Evolutionary conservation across 2,797 vertebrate genomes (phyloP), one percentile per base, ranked within the genome.

Genomic region (Aulostomus chinensis): DNA sequence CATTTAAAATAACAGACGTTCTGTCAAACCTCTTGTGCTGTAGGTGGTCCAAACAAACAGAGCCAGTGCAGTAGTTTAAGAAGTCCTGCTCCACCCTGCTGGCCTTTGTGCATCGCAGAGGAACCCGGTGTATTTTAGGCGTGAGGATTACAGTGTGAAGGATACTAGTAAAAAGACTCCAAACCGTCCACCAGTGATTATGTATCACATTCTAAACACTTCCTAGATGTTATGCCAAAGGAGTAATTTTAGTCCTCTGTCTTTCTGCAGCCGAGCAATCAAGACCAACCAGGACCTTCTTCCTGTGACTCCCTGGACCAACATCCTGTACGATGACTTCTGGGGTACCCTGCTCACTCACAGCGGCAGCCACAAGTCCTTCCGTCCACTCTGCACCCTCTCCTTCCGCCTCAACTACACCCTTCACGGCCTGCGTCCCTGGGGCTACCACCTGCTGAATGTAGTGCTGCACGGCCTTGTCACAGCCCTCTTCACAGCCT

Each of bases 331-430:
- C 43, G 94, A 99, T 17, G 97, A 99, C 83, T 99, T 99, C 67
- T 99, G 97, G 97, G 97, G 97, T 11, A 99, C 97, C 0, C 88
- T 97, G 64, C 95, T 99, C 50, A 98, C 96, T 0, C 97, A 99
- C 90, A 99, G 96, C 9, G 96, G 97, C 75, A 99, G 97, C 86
- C 97, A 99, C 91, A 99, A 99, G 81, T 99, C 97, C 21, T 99
- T 95, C 83, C 92, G 97, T 24, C 97, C 97, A 0, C 91, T 99
- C 82, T 99, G 97, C 89, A 98, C 96, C 0, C 92, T 99, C 26
- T 99, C 97, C 62, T 99, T 99, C 81, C 96, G 97, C 49, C 88
- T 98, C 63, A 98, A 99, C 88, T 92, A 96, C 8, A 86, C 92
- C 24, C 48, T 97, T 3, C 93, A 95, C 33, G 94, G 92, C 63